Evolutionary conservation across 2,888 invertebrate genomes (phyloP), one percentile per base, ranked within the genome.

Genomic region (Molanna angustata): DNA sequence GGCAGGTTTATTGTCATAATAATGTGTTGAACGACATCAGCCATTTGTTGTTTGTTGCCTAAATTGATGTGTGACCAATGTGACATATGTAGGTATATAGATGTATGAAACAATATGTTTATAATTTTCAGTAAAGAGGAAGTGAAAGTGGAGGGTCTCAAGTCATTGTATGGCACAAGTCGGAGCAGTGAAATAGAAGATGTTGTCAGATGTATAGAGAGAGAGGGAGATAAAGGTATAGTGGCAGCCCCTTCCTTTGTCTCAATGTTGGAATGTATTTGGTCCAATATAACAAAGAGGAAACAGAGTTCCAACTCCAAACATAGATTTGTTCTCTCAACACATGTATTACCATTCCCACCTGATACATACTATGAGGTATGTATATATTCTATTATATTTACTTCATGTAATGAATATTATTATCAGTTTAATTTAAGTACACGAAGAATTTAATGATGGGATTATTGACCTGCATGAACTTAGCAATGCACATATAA

Each of bases 321-420:
- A 49, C 80, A 82, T 58, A 74, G 80, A 64, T 78, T 81, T 54
- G 80, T 82, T 33, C 70, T 84, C 46, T 85, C 82, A 3, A 86
- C 82, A 63, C 82, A 85, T 49, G 77, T 80, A 56, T 67, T 92
- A 58, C 86, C 91, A 46, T 93, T 86, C 66, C 83, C 80, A 64
- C 78, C 85, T 4, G 70, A 78, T 33, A 82, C 86, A 13, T 90
- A 85, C 69, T 81, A 83, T 59, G 88, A 93, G 79, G 90, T 90
- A 67, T 67, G n/a, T n/a, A n/a, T n/a, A n/a, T n/a, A n/a, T n/a
- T n/a, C n/a, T n/a, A n/a, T n/a, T n/a, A n/a, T 4, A 1, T 1
- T 18, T 4, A 11, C n/a, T n/a, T n/a, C n/a, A n/a, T n/a, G n/a
- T n/a, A n/a, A n/a, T n/a, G n/a, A n/a, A n/a, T 37, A 14, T 37